Base-by-base conservation (phyloP, 1,140 invertebrate genomes). In the Cyphomyrmex costatus region DNA sequence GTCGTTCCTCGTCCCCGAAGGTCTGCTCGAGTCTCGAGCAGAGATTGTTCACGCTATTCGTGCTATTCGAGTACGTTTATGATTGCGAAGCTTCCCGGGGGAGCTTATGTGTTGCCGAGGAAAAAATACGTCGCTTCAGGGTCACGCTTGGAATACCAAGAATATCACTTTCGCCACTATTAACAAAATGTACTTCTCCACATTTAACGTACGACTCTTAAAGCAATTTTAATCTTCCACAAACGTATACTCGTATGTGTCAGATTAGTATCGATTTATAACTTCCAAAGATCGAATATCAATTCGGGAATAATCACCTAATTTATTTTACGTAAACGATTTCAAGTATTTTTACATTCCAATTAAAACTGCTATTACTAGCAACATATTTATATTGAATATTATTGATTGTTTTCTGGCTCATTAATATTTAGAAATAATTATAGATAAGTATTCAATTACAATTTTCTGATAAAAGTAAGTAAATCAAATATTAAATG, bases 11-110 rank as follows among this genome's bases (percentile, higher is more conserved):
- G 85, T 87, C 85, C 85, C 77, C 61, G 65, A 83, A 87, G 80
- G 76, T 85, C 80, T 56, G 73, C 68, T 51, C 86, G 71, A 85
- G 85, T 76, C 86, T 78, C 80, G 82, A 78, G 80, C 71, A 86
- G 77, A 88, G 89, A 93, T 93, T 90, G 87, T 88, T 91, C 90
- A 80, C 83, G 89, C 66, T 80, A 76, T 91, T 84, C 86, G 86
- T 42, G 90, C 84, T 90, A 86, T 73, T 73, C 56, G 83, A 89
- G 61, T 78, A 73, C 88, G 86, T 89, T 90, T 89, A 90, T 61
- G 85, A 76, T 68, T 58, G 58, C 51, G 36, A 33, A 74, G 65
- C 65, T 68, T 61, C 33, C 56, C 49, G 16, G 24, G 30, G 30
- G 46, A 53, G 56, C 33, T 77, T 36, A 42, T 61, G 74, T 36